Base-by-base conservation (phyloP, 2,797 vertebrate genomes). In the Rhabdophis nuchalis region DNA sequence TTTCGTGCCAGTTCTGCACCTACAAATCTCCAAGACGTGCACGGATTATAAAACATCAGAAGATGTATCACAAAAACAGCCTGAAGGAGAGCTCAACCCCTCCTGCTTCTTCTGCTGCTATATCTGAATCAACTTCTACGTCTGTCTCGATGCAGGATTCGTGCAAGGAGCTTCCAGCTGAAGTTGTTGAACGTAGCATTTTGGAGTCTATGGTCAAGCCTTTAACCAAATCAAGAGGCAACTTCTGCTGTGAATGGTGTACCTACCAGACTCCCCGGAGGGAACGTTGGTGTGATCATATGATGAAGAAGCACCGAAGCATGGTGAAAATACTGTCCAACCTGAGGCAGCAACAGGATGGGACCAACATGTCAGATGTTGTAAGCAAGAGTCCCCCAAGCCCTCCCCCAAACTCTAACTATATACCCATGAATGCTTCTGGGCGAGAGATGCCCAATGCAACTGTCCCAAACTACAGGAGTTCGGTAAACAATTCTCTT, bases 191-290 rank as follows among this genome's bases (percentile, higher is more conserved):
- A 77, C 94, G 97, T 60, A 97, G 97, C 90, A 96, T 96, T 93
- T 96, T 95, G 94, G 96, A 97, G 85, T 97, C 97, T 56, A 98
- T 98, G 98, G 98, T 98, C 92, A 98, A 97, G 89, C 97, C 96
- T 1, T 94, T 98, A 77, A 97, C 98, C 72, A 97, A 98, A 93
- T 97, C 95, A 53, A 98, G 98, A 93, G 99, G 99, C 92, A 98
- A 98, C 88, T 99, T 99, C 93, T 98, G 98, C 94, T 99, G 99
- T 64, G 99, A 99, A 95, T 99, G 99, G 99, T 99, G 99, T 95
- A 98, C 98, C 92, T 99, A 99, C 96, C 98, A 99, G 97, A 99
- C 99, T 16, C 98, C 98, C 94, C 98, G 98, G 96, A 98, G 98
- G 94, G 98, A 99, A 91, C 98, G 98, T 94, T 99, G 99, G 98